Evolutionary conservation across 2,797 vertebrate genomes (phyloP).

Genomic region (Psittacula derbiana): DNA sequence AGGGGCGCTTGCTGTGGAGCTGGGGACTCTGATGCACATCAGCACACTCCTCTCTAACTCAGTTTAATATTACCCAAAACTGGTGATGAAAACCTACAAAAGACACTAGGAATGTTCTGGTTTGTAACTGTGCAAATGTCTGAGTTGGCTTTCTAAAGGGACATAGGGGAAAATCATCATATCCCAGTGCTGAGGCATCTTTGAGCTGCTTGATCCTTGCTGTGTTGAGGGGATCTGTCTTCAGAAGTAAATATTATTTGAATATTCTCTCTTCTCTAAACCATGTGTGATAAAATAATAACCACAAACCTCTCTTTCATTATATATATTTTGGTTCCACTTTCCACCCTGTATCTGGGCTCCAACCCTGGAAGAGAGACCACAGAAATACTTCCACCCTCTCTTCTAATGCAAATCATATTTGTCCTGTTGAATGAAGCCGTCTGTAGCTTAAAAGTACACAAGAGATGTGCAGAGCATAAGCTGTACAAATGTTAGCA

Average conservation of each 20-base stretch:
- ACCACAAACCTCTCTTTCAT: background rate
- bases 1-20: background rate
- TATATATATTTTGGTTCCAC: background rate
- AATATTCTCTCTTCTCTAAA: background rate
- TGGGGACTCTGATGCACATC: rapidly evolving
- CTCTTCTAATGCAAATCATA: background rate
- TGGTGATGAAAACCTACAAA: background rate
- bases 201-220: background rate
- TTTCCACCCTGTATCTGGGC: background rate
- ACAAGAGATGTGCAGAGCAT: background rate
- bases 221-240: background rate
- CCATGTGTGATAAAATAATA: background rate
- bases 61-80: background rate
- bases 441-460: background rate
- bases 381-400: background rate
- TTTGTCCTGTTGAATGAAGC: constrained; percentile 17
- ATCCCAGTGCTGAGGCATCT: background rate
- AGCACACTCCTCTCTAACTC: background rate
- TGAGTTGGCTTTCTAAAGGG: background rate
- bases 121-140: background rate
- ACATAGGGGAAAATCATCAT: rapidly evolving
- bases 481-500: constrained; percentile 46
- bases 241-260: background rate
- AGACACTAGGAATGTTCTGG: background rate
- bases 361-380: background rate